Evolutionary conservation across 2,888 invertebrate genomes (phyloP).

Genomic region (Tetanocera ferruginea): DNA sequence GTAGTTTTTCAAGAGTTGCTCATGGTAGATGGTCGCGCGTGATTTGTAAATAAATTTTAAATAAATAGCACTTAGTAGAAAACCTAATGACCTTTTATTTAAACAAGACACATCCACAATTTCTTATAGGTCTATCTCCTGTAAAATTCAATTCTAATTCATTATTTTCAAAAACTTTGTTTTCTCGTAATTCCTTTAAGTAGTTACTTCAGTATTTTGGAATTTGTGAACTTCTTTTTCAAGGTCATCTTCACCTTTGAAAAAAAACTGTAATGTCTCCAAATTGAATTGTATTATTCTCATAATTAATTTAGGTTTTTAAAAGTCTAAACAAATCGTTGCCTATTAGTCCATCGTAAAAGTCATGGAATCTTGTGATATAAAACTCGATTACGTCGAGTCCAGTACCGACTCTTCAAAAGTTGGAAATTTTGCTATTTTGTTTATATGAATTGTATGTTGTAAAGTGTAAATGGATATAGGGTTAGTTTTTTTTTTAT

Average conservation of each 20-base stretch:
- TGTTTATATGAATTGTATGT: slow-evolving; percentile 15
- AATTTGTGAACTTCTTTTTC: too few relatives aligned
- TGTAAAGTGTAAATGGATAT: slow-evolving; percentile 33
- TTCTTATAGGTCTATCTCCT: slow-evolving; percentile 7
- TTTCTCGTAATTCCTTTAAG: too few relatives aligned
- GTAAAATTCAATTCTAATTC: background rate
- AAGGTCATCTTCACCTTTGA: slow-evolving; percentile 24
- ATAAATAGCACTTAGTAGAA: too few relatives aligned
- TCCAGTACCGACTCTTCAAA: too few relatives aligned
- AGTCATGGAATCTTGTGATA: slow-evolving; percentile 39
- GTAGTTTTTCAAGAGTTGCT: too few relatives aligned
- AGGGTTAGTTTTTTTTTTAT: background rate
- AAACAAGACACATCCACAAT: too few relatives aligned
- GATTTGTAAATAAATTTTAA: too few relatives aligned
- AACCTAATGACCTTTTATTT: too few relatives aligned
- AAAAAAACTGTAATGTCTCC: slow-evolving; percentile 20
- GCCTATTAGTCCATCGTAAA: slow-evolving; percentile 41
- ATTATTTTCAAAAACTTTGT: background rate
- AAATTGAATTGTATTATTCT: slow-evolving; percentile 21
- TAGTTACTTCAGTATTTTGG: too few relatives aligned
- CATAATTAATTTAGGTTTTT: slow-evolving; percentile 29
- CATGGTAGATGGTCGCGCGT: too few relatives aligned
- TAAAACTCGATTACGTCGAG: slow-evolving; percentile 38
- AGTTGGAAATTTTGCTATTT: too few relatives aligned
- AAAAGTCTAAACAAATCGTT: slow-evolving; percentile 38